Base-by-base conservation (phyloP, 1,140 invertebrate species). In the Brachionus asplanchnoidis region DNA sequence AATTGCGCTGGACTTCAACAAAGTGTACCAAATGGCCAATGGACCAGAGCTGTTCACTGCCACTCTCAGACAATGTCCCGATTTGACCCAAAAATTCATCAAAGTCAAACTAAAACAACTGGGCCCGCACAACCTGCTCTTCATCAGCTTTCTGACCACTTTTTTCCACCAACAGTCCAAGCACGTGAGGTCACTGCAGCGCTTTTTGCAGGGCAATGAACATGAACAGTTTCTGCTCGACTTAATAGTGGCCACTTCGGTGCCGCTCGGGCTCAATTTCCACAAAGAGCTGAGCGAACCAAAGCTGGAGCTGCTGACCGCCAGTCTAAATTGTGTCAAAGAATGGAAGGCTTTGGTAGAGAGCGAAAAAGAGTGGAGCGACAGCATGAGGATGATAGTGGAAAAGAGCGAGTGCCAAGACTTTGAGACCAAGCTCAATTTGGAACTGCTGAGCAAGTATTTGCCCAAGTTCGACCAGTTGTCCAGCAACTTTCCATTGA, bases 21-120 rank as follows among this genome's bases (percentile, higher is more conserved):
- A 42, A 23, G 2, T 73, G 4, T 73, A 73, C 9, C 14, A 11
- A n/a, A 65, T 80, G 0, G 14, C n/a, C 8, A 28, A 36, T 32
- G 75, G 3, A 26, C 9, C 78, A 14, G 44, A 80, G 40, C 36
- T 82, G 9, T 65, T 60, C 20, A 26, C 7, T 0, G n/a, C 20
- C 23, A 82, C 79, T 42, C 26, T 82, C 11, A 36, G 26, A 40
- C n/a, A 14, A 0, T 82, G 79, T 44, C 79, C 79, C 20, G 79
- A 82, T 66, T 12, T 82, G 12, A 17, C 17, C 9, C 79, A 82
- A 46, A 28, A 36, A 17, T 82, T 82, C n/a, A 65, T 82, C 23
- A 82, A 82, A 66, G 79, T 82, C 8, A 60, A 68, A 14, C 40
- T 44, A 3, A 82, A 68, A 65, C 79, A 82, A 65, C n/a, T 65